Percentiles rank a stretch among this genome's conserved stretches.
Evolutionary conservation across 2,113 vertebrate genomes (phyloP).

Genomic region (Mellivora capensis): DNA sequence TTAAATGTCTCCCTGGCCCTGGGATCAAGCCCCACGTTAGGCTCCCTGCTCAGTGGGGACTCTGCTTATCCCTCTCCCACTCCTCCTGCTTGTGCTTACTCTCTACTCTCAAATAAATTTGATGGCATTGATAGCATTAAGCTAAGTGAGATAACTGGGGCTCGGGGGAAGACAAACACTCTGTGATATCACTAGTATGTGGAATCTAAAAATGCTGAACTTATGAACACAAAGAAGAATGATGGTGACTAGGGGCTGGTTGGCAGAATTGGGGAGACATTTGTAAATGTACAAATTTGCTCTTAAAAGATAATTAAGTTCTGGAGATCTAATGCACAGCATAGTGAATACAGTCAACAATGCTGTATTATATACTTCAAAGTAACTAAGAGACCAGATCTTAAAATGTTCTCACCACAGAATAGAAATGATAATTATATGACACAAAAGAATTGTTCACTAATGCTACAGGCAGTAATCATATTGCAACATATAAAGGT

Average conservation of each 20-base stretch:
- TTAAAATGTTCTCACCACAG: not conserved
- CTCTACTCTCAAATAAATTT: not conserved
- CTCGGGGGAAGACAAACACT: not conserved
- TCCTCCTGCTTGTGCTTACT: no score
- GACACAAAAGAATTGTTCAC: not conserved
- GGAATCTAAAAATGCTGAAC: not conserved
- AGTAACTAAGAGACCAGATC: not conserved
- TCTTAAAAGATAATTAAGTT: not conserved
- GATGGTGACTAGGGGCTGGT: not conserved
- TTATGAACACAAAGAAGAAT: not conserved
- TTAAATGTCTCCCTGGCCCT: no score
- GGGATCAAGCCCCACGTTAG: no score
- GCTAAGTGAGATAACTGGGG: not conserved
- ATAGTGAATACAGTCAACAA: not conserved
- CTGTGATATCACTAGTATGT: not conserved
- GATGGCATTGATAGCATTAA: not conserved
- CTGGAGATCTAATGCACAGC: not conserved
- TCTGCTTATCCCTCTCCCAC: no score
- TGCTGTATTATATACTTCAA: not conserved
- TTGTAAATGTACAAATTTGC: not conserved
- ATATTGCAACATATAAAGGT: not conserved
- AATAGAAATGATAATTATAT: not conserved
- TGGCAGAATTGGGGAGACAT: not conserved
- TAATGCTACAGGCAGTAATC: not conserved
- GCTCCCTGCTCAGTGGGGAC: no score